Base-by-base conservation (phyloP, 23 tunicate species). In the Halocynthia roretzi region DNA sequence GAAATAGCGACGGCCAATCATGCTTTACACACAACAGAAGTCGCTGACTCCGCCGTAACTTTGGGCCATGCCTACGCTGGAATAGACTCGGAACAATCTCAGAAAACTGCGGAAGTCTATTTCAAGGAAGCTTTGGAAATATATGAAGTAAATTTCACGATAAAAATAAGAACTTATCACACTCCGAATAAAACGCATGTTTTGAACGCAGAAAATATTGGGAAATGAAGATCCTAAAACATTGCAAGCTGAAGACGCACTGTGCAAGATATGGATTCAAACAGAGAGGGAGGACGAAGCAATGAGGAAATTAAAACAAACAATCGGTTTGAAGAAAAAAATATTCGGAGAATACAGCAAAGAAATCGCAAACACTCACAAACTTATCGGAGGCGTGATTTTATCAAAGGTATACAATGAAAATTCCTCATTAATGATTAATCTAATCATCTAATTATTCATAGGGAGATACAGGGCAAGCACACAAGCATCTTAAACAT, bases 81-180 rank as follows among this genome's bases (percentile, higher is more conserved):
- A 2, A 53, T 74, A 53, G 78, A 54, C 64, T 74, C 78, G 20
- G 63, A 53, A 18, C 49, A 74, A 54, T 22, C 78, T 0, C 62
- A 21, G 56, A 74, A 54, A 14, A 64, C 78, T 11, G 78, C 78
- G 18, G 78, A 74, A 54, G 56, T 50, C 2, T 74, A 74, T 56
- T 54, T 54, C 50, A 53, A 52, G 9, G 78, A 74, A 74, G 78
- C 78, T 54, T 10, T 53, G 19, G 8, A 9, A 0, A 18, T 64
- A 54, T 74, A 74, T 56, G 5, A 53, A 74, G 44, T 31, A 31
- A 31, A 31, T 31, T 31, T 31, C 44, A 4, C 1, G 44, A 31
- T 31, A 31, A 31, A 31, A 31, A 31, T 31, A 31, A 31, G 44
- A 4, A 31, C 44, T 31, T 31, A 31, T 31, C 44, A 31, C 44